Conservation (phyloP, 1,140 invertebrate genomes). For the Tetraneura akinire region DNA sequence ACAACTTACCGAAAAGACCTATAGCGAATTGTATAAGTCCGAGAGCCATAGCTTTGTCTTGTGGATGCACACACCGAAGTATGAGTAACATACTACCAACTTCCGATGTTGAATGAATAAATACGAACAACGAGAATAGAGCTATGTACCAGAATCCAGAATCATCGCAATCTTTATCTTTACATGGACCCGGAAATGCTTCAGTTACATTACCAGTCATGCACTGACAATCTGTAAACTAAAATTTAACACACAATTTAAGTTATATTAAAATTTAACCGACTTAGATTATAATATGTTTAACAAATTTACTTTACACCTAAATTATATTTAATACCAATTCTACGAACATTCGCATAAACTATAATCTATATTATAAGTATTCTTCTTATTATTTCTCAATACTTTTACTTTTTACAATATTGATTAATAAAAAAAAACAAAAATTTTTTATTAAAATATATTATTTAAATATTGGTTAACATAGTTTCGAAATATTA, state of each 20-base stretch:
- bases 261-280: too few relatives aligned
- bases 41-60: constrained; percentile 91
- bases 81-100: constrained; percentile 89
- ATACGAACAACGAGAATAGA: constrained; percentile 84
- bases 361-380: too few relatives aligned
- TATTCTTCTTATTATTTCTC: too few relatives aligned
- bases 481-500: too few relatives aligned
- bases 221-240: constrained; percentile 78
- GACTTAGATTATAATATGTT: too few relatives aligned
- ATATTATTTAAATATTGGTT: too few relatives aligned
- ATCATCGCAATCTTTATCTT: constrained; percentile 70
- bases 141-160: constrained; percentile 78
- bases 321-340: too few relatives aligned
- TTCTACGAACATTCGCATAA: too few relatives aligned
- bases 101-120: constrained; percentile 89
- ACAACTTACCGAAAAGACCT: constrained; percentile 77
- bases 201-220: constrained; percentile 61
- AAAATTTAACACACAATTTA: constrained; percentile 51
- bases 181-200: constrained; percentile 75
- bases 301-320: too few relatives aligned
- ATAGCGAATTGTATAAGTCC: constrained; percentile 92
- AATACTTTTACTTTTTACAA: too few relatives aligned
- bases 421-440: too few relatives aligned
- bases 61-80: constrained; percentile 85
- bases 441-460: too few relatives aligned